Conservation (phyloP, 2,797 vertebrate species). For the Sus cebifrons region DNA sequence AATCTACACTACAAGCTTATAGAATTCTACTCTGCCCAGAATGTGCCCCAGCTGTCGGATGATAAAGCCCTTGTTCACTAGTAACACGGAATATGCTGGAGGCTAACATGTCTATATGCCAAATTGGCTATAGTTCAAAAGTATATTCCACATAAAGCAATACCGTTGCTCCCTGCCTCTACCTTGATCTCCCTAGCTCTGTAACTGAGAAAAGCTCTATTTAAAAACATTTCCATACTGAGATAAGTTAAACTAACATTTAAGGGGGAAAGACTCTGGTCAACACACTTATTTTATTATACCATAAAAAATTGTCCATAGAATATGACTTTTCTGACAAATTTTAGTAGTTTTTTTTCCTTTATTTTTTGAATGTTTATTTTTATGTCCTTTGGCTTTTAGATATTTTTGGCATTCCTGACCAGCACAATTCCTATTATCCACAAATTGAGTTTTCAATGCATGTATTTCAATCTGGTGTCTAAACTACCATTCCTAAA, state of each 20-base stretch:
- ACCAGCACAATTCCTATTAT: not conserved
- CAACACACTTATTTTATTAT: slow-evolving; percentile 38
- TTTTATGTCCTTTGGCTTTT: not conserved
- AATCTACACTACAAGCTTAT: slow-evolving; percentile 7
- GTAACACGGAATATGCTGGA: not conserved
- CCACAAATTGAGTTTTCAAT: slow-evolving; percentile 12
- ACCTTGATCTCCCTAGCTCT: not conserved
- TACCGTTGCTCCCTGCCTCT: not conserved
- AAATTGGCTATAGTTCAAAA: slow-evolving; percentile 49
- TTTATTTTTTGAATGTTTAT: not conserved
- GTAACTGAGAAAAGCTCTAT: not conserved
- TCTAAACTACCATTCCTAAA: slow-evolving; percentile 32
- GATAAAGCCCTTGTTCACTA: slow-evolving; percentile 41
- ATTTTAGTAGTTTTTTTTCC: not conserved
- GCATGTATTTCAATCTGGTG: not conserved
- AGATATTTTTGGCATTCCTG: slow-evolving; percentile 44
- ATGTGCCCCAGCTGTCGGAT: not conserved
- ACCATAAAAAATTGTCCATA: slow-evolving; percentile 9
- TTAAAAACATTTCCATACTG: slow-evolving; percentile 69
- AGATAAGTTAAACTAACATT: slow-evolving; percentile 76
- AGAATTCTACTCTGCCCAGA: not conserved
- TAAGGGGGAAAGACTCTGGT: not conserved
- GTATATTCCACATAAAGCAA: not conserved
- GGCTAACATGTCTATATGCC: slow-evolving; percentile 39
- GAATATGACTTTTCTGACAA: slow-evolving; percentile 39